phyloP scores from a whole-genome alignment of 2,113 vertebrate species.

The Colius striatus region DNA sequence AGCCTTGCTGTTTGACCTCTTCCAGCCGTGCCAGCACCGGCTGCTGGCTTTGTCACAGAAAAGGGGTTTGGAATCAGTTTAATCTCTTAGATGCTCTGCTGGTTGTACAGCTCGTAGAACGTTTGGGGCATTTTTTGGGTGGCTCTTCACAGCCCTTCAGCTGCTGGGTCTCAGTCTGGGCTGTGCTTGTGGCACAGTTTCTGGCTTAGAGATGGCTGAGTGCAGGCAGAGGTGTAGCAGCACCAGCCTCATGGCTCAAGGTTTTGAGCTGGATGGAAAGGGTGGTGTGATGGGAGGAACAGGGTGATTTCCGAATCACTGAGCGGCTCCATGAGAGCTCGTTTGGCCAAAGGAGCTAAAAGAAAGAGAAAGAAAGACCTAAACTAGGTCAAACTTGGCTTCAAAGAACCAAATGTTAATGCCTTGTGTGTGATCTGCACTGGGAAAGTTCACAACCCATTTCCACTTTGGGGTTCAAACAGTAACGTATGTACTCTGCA shows the following conservation, averaged over 20 bases:
- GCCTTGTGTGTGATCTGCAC: neutral
- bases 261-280: neutral
- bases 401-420: neutral
- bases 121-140: neutral
- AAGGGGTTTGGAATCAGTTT: neutral
- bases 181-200: neutral
- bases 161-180: neutral
- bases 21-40: neutral
- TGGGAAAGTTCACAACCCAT: neutral
- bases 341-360: neutral
- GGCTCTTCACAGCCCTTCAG: neutral
- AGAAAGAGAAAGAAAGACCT: conserved; percentile 2
- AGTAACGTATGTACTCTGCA: neutral
- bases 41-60: neutral
- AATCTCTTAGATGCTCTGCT: neutral
- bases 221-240: neutral
- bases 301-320: accelerated
- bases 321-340: neutral
- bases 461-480: neutral
- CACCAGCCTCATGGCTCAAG: neutral
- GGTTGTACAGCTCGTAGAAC: neutral
- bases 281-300: accelerated
- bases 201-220: neutral
- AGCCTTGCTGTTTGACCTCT: neutral
- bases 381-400: neutral